These are phyloP conservation scores for Laupala kohalensis DNA, from an alignment of 1,140 invertebrate species.

Conservation along the genomic window DNA sequence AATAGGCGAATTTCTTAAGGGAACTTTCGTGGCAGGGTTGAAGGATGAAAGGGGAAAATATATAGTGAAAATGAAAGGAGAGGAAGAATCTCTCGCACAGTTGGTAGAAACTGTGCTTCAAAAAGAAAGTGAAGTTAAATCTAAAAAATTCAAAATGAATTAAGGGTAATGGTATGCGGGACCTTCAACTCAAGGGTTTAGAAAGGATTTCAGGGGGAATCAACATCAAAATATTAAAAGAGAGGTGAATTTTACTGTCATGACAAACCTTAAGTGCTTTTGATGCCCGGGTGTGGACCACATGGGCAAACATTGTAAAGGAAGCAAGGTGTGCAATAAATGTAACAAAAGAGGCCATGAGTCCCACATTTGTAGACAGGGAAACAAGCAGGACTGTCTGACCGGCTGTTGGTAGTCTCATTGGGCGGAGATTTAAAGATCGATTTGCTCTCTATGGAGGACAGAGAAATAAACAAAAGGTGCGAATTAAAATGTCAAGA, in stretches of 20 bases:
- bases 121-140: neutral
- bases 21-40: neutral
- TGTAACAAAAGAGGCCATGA: neutral
- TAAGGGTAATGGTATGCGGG: neutral
- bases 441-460: neutral
- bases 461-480: neutral
- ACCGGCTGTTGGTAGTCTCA: neutral
- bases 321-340: neutral
- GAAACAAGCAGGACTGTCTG: neutral
- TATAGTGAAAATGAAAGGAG: neutral
- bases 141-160: neutral
- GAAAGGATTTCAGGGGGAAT: neutral
- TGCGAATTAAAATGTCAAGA: neutral
- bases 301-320: neutral
- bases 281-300: neutral
- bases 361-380: neutral
- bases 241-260: neutral
- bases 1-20: neutral
- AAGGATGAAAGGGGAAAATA: neutral
- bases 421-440: neutral
- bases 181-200: neutral
- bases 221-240: neutral
- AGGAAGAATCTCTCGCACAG: neutral
- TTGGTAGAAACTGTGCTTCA: neutral
- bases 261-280: neutral